Conservation (phyloP, 1,140 invertebrate genomes). For the Halesus radiatus region DNA sequence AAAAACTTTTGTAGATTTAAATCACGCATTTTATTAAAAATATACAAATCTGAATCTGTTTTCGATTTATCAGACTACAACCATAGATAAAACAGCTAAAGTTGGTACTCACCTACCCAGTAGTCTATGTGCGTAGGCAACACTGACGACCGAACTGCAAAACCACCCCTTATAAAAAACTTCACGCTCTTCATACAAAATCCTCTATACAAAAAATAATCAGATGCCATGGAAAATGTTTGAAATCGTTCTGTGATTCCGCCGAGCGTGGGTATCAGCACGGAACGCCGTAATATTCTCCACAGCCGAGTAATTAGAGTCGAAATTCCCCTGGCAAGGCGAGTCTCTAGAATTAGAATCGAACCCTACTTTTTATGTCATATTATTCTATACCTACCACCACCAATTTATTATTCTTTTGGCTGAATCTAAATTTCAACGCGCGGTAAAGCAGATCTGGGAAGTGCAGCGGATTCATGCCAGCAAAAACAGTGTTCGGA, state of each 20-base stretch:
- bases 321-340: slow-evolving; percentile 38
- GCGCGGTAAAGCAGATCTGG: background rate
- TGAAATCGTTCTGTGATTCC: background rate
- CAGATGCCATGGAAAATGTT: background rate
- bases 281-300: slow-evolving; percentile 35
- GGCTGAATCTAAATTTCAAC: slow-evolving; percentile 20
- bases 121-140: slow-evolving; percentile 28
- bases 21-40: too few relatives aligned
- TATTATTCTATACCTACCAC: background rate
- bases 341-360: slow-evolving; percentile 41
- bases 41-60: too few relatives aligned
- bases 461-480: too few relatives aligned
- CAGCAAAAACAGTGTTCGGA: too few relatives aligned
- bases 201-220: background rate
- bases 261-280: slow-evolving; percentile 36
- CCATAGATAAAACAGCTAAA: too few relatives aligned
- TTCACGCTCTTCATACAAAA: background rate
- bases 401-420: slow-evolving; percentile 7
- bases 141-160: background rate
- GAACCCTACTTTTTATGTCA: slow-evolving; percentile 1
- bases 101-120: background rate
- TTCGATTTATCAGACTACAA: too few relatives aligned
- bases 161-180: background rate
- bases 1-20: too few relatives aligned
- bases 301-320: slow-evolving; percentile 33